phyloP scores from a whole-genome alignment of 2,888 invertebrate genomes.

The Microchrysa polita region DNA sequence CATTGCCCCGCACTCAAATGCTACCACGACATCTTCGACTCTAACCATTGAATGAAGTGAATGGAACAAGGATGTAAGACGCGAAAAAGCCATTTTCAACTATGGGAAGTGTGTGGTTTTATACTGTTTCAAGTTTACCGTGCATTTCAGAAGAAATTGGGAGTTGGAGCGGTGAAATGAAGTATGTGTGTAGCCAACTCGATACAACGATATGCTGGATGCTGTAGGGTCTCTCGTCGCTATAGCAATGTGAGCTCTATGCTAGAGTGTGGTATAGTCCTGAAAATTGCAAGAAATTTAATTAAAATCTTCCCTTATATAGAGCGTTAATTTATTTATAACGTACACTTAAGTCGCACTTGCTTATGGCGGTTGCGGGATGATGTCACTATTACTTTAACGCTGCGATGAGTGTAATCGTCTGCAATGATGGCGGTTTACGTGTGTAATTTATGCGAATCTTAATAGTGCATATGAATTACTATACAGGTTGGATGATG shows the following conservation, averaged over 20 bases:
- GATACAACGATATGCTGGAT: neutral
- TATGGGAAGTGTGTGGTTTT: conserved; percentile 39
- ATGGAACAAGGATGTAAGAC: conserved; percentile 5
- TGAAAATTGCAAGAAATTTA: conserved; percentile 43
- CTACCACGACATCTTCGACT: conserved; percentile 1
- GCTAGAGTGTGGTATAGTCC: conserved; percentile 20
- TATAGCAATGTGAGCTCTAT: neutral
- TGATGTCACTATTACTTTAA: neutral
- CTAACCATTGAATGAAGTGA: neutral
- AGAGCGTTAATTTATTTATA: conserved; percentile 43
- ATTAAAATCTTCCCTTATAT: conserved; percentile 38
- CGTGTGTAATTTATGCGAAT: conserved; percentile 17
- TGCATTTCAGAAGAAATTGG: neutral
- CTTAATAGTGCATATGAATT: conserved; percentile 10
- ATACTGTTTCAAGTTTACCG: conserved; percentile 34
- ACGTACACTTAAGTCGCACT: conserved; percentile 32
- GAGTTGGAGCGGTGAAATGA: neutral
- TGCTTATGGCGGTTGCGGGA: neutral
- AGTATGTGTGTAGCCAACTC: conserved; percentile 4
- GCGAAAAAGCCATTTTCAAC: conserved; percentile 22
- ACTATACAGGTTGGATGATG: no score
- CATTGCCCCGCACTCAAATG: neutral
- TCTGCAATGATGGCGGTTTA: conserved; percentile 24
- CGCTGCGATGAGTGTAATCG: conserved; percentile 21
- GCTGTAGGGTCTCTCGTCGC: neutral